Evolutionary conservation across 2,888 invertebrate species (phyloP).

Genomic region (Caenorhabditis sp.): DNA sequence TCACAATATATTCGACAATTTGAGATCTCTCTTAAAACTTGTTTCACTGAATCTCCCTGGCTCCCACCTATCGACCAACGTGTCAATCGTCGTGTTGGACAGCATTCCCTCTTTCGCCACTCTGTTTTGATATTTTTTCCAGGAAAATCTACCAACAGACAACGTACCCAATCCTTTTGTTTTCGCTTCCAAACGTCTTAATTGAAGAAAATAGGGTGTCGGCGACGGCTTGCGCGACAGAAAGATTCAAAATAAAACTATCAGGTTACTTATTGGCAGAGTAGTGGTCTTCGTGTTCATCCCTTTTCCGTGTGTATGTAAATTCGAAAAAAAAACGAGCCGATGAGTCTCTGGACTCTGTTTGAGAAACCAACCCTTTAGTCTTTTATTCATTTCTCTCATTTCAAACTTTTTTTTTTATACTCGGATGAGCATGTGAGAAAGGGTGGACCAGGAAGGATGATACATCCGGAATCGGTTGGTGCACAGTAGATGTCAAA

Average conservation of each 20-base stretch:
- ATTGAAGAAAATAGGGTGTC: constrained; percentile 59
- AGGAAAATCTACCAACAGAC: constrained; percentile 19
- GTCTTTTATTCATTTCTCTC: constrained; percentile 5
- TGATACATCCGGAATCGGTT: constrained; percentile 40
- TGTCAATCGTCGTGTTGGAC: not conserved
- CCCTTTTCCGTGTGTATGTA: constrained; percentile 23
- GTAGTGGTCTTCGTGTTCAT: constrained; percentile 37
- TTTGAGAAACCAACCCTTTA: constrained; percentile 48
- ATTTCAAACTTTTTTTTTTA: constrained; percentile 4
- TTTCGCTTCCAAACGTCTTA: constrained; percentile 55
- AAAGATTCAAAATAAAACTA: constrained; percentile 57
- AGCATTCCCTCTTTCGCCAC: not conserved
- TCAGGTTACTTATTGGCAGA: constrained; percentile 54
- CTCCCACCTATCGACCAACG: not conserved
- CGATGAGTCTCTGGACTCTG: constrained; percentile 9
- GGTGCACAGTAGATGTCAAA: constrained; percentile 22
- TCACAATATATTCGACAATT: too few relatives aligned
- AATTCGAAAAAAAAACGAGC: too few relatives aligned
- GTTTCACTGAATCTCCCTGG: not conserved
- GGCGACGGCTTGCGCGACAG: not conserved
- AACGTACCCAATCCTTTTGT: constrained; percentile 53
- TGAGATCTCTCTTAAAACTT: too few relatives aligned
- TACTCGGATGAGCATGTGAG: not conserved
- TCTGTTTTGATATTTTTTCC: constrained; percentile 18
- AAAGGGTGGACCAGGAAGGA: constrained; percentile 53